Conservation (phyloP, 2,797 vertebrate genomes). For the Coregonus suidteri region DNA sequence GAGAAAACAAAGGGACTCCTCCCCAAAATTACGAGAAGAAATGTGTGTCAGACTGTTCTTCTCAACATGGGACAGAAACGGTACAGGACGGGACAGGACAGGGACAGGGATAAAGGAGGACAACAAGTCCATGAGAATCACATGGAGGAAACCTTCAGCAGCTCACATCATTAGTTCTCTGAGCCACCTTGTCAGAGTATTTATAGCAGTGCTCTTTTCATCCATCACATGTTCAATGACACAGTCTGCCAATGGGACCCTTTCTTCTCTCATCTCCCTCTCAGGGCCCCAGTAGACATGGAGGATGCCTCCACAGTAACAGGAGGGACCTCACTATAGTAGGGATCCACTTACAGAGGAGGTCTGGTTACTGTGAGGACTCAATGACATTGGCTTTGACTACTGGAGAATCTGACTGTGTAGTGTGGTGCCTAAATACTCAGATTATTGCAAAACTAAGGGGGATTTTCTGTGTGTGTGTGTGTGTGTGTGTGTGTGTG, state of each 20-base stretch:
- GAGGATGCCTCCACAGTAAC: slow-evolving; percentile 37
- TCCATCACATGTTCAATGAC: slow-evolving; percentile 74
- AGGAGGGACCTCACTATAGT: slow-evolving; percentile 61
- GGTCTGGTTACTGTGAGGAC: slow-evolving; percentile 49
- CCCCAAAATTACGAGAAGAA: slow-evolving; percentile 31
- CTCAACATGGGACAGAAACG: slow-evolving; percentile 39
- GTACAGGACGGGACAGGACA: slow-evolving; percentile 41
- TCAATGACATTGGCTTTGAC: slow-evolving; percentile 2
- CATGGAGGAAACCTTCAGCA: slow-evolving; percentile 76
- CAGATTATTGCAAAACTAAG: too few species aligned
- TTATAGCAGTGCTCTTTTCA: slow-evolving; percentile 79
- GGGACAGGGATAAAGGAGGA: slow-evolving; percentile 62
- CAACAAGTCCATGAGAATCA: slow-evolving; percentile 66
- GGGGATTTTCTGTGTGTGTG: too few species aligned
- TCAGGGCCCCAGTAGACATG: slow-evolving; percentile 51
- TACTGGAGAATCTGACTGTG: not conserved
- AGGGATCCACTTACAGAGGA: slow-evolving; percentile 54
- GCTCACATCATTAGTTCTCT: slow-evolving; percentile 78
- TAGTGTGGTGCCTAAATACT: not conserved
- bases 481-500: too few species aligned
- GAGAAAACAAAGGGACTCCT: slow-evolving; percentile 5
- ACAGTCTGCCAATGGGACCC: slow-evolving; percentile 69
- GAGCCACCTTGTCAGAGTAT: slow-evolving; percentile 79
- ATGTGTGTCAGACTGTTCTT: slow-evolving; percentile 55
- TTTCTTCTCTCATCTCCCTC: slow-evolving; percentile 48